Conservation (phyloP, 2,113 vertebrate genomes). For the Lipotes vexillifer region DNA sequence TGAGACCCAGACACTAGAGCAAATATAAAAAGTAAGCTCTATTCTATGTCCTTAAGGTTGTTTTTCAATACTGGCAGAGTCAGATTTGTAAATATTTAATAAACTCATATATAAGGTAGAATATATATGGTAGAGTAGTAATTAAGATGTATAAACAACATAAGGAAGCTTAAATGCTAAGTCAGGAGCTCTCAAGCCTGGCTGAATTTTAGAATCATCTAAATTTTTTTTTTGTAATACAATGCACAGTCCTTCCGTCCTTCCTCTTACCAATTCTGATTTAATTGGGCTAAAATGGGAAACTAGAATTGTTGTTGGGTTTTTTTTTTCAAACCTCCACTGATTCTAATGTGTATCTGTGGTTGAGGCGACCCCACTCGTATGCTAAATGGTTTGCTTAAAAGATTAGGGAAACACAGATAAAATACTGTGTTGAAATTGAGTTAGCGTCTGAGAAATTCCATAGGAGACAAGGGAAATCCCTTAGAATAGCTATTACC, state of each 20-base stretch:
- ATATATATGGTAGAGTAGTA: neutral
- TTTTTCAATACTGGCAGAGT: neutral
- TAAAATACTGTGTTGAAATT: neutral
- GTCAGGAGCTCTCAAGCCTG: neutral
- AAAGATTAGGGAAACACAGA: neutral
- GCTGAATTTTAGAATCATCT: neutral
- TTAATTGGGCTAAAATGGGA: neutral
- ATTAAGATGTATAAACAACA: neutral
- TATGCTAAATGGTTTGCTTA: neutral
- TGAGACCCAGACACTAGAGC: neutral
- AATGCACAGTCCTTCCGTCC: neutral
- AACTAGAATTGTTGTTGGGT: neutral
- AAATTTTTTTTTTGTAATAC: neutral
- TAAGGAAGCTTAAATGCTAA: neutral
- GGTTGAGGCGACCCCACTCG: neutral
- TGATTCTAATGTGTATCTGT: neutral
- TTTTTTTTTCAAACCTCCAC: neutral
- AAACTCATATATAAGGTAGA: neutral
- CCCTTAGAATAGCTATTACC: neutral
- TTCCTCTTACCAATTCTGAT: neutral
- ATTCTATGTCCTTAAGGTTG: neutral
- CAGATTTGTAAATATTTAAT: neutral
- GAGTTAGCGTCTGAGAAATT: neutral
- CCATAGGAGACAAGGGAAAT: neutral
- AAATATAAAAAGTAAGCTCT: neutral